Conservation (phyloP, 92 coral and sea anemone species). For the Pocillopora grandis region DNA sequence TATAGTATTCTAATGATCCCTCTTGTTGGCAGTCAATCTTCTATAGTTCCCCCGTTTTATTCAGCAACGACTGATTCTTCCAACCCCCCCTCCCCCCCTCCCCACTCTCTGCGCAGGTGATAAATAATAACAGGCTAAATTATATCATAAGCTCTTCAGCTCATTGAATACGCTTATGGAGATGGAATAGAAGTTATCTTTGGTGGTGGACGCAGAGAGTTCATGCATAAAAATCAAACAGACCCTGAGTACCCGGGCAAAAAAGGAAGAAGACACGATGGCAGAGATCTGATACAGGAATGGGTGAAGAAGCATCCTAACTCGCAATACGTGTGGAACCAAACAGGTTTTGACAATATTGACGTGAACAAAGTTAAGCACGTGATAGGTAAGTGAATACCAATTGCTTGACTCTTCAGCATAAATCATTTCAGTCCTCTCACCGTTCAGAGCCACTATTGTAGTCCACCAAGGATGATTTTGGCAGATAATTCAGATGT, state of each 20-base stretch:
- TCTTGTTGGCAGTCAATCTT: too few species aligned
- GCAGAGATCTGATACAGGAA: constrained; percentile 70
- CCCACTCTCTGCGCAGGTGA: too few species aligned
- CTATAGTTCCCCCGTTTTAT: too few species aligned
- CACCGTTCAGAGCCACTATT: too few species aligned
- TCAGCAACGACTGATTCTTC: too few species aligned
- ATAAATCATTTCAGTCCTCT: too few species aligned
- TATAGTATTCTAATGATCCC: too few species aligned
- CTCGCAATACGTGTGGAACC: constrained; percentile 79
- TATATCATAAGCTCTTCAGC: constrained; percentile 24
- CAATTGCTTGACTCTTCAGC: too few species aligned
- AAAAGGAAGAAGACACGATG: constrained; percentile 56
- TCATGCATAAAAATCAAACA: constrained; percentile 47
- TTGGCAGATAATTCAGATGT: too few species aligned
- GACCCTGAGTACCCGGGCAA: constrained; percentile 69
- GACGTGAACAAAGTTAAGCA: constrained; percentile 67
- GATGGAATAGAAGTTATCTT: constrained; percentile 87
- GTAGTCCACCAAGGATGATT: too few species aligned
- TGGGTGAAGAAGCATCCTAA: constrained; percentile 56
- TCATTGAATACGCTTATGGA: constrained; percentile 74
- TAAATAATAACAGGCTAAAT: too few species aligned
- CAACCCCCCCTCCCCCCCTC: too few species aligned
- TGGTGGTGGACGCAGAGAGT: constrained; percentile 78
- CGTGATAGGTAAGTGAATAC: constrained; percentile 65
- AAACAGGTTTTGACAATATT: constrained; percentile 68